Conservation (phyloP, 2,888 invertebrate species). For the Xestia xanthographa region DNA sequence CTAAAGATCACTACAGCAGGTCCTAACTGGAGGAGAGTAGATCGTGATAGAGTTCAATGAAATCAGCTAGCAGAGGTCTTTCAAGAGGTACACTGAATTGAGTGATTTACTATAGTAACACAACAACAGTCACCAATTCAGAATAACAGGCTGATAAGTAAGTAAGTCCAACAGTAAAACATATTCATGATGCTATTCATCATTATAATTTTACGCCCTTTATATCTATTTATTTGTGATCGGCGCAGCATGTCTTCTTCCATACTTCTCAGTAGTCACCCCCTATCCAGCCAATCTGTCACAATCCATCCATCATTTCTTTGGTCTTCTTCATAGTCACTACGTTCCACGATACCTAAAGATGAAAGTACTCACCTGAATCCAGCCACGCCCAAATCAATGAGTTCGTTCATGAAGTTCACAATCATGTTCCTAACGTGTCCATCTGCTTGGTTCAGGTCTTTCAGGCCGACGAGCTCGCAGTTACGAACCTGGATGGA, state of each 20-base stretch:
- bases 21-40: too few relatives aligned
- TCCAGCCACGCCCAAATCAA: slow-evolving; percentile 94
- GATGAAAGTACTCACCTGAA: slow-evolving; percentile 90
- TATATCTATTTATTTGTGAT: neutral
- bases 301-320: neutral
- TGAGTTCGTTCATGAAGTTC: slow-evolving; percentile 92
- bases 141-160: too few relatives aligned
- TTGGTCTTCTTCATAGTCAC: neutral
- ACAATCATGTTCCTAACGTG: slow-evolving; percentile 93
- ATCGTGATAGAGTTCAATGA: too few relatives aligned
- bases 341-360: neutral
- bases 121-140: too few relatives aligned
- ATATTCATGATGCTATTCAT: too few relatives aligned
- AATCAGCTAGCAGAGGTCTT: too few relatives aligned
- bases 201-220: neutral
- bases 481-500: slow-evolving; percentile 92
- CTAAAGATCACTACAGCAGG: too few relatives aligned
- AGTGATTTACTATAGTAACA: too few relatives aligned
- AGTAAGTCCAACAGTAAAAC: too few relatives aligned
- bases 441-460: slow-evolving; percentile 93
- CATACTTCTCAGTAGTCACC: neutral
- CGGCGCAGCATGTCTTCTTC: neutral
- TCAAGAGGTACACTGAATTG: too few relatives aligned
- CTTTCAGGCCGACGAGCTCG: slow-evolving; percentile 94
- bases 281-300: neutral